phyloP scores from a whole-genome alignment of 1,140 invertebrate genomes.

The Linepithema humile region DNA sequence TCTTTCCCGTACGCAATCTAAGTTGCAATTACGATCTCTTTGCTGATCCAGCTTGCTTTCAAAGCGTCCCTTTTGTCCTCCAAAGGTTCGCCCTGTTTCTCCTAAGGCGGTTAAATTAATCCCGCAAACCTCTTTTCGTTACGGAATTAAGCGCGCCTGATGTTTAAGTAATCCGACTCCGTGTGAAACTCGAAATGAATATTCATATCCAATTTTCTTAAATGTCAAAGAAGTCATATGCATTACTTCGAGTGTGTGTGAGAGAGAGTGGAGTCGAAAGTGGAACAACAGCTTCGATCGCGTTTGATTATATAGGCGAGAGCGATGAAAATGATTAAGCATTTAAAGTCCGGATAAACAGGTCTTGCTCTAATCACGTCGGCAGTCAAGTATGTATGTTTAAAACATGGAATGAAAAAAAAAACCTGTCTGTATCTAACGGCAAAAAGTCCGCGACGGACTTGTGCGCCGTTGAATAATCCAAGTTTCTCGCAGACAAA shows the following conservation, averaged over 20 bases:
- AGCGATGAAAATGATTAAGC: conserved; percentile 3
- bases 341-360: conserved; percentile 17
- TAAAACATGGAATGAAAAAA: conserved; percentile 26
- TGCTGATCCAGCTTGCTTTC: conserved; percentile 69
- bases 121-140: conserved; percentile 7
- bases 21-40: conserved; percentile 77
- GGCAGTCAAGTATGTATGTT: conserved; percentile 32
- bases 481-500: conserved; percentile 26
- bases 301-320: neutral
- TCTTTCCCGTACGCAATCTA: conserved; percentile 64
- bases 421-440: conserved; percentile 6
- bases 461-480: conserved; percentile 49
- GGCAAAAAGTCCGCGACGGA: conserved; percentile 35
- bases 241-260: conserved; percentile 25
- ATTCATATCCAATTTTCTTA: conserved; percentile 48
- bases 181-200: conserved; percentile 38
- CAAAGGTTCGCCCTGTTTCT: conserved; percentile 11
- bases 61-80: conserved; percentile 66
- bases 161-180: conserved; percentile 47
- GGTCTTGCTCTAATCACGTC: conserved; percentile 33
- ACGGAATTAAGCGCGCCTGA: conserved; percentile 21
- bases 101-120: conserved; percentile 25
- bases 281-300: conserved; percentile 46
- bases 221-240: conserved; percentile 39
- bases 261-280: conserved; percentile 1